Percentiles rank a stretch among this genome's conserved stretches.
phyloP scores from a whole-genome alignment of 2,888 invertebrate species.

The Apodemia duryi region DNA sequence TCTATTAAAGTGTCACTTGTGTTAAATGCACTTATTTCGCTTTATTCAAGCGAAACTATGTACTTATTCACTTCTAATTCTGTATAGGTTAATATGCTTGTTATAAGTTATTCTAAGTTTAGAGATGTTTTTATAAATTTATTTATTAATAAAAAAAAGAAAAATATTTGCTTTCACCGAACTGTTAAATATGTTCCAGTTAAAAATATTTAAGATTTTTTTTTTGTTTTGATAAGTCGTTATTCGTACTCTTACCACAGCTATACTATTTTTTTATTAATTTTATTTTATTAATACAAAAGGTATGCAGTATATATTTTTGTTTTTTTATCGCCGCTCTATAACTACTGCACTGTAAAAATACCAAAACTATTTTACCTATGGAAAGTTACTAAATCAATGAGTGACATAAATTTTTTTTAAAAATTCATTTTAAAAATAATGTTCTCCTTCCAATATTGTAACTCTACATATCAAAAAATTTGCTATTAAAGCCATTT shows the following conservation, averaged over 20 bases:
- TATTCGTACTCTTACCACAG: too few species aligned
- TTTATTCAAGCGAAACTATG: slow-evolving; percentile 47
- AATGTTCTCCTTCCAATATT: background rate
- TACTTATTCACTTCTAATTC: slow-evolving; percentile 37
- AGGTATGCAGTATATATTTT: too few species aligned
- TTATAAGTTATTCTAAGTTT: slow-evolving; percentile 45
- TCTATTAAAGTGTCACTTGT: slow-evolving; percentile 52
- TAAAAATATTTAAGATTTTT: too few species aligned
- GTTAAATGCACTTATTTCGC: slow-evolving; percentile 57
- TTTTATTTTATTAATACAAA: too few species aligned
- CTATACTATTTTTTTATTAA: too few species aligned
- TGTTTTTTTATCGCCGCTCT: too few species aligned
- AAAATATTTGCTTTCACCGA: too few species aligned
- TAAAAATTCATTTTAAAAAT: slow-evolving; percentile 37
- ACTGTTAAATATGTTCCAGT: too few species aligned
- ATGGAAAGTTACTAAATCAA: too few species aligned
- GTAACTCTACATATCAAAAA: background rate
- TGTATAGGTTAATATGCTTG: slow-evolving; percentile 46
- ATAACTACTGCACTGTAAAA: too few species aligned
- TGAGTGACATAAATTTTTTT: slow-evolving; percentile 28
- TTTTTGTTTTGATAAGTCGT: too few species aligned
- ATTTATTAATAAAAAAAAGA: slow-evolving; percentile 15
- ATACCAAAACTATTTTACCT: too few species aligned
- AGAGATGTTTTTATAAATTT: slow-evolving; percentile 3
- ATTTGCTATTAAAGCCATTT: background rate